Evolutionary conservation across 30 jellyfish, hydroid and myxozoan species (phyloP).

Genomic region (Hydractinia echinata): DNA sequence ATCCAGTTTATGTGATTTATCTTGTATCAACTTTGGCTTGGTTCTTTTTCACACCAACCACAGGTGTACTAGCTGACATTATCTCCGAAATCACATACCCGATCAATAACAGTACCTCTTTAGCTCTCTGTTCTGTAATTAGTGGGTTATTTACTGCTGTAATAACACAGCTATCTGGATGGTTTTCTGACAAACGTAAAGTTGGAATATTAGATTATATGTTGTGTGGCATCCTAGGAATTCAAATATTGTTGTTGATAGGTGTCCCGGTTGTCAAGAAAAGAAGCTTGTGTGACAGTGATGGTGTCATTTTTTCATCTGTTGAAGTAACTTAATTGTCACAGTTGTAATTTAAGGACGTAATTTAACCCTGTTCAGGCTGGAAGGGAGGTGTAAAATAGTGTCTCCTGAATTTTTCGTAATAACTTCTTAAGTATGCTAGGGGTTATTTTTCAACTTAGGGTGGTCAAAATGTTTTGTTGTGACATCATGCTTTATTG

Average conservation of each 20-base stretch:
- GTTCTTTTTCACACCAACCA: not conserved
- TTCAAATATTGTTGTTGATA: slow-evolving; percentile 3
- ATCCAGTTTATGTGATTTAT: not conserved
- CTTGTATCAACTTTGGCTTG: not conserved
- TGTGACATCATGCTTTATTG: too few relatives aligned
- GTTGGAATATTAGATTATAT: not conserved
- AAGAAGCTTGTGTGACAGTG: not conserved
- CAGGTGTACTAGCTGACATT: not conserved
- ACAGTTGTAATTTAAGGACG: too few relatives aligned
- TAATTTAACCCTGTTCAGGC: too few relatives aligned
- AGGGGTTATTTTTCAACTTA: too few relatives aligned
- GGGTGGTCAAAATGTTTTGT: too few relatives aligned
- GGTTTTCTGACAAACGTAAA: not conserved
- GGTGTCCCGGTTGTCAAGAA: slow-evolving; percentile 5
- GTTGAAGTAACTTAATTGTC: too few relatives aligned
- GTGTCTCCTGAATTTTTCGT: too few relatives aligned
- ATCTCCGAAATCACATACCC: not conserved
- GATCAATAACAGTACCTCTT: not conserved
- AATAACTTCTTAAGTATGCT: too few relatives aligned
- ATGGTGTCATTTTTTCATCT: too few relatives aligned
- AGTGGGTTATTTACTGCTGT: not conserved
- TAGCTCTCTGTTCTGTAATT: not conserved
- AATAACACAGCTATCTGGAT: not conserved
- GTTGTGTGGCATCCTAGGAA: not conserved
- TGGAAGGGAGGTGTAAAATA: too few relatives aligned